These are phyloP conservation scores for Chionomys nivalis DNA, from an alignment of 2,113 vertebrate genomes.

Conservation along the genomic window DNA sequence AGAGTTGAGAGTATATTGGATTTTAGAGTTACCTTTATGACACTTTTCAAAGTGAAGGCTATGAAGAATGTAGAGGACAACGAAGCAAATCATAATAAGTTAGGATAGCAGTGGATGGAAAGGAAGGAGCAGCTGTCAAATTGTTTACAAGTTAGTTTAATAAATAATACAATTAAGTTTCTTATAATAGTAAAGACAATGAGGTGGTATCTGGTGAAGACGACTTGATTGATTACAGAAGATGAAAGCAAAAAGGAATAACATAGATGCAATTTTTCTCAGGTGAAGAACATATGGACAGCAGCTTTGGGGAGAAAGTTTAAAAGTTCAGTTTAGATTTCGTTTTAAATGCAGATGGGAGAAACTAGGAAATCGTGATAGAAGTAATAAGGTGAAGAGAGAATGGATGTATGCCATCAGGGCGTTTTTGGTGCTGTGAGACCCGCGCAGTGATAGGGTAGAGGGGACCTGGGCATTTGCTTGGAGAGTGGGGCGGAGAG, in stretches of 20 bases:
- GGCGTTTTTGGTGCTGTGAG: neutral
- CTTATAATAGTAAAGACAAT: neutral
- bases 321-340: neutral
- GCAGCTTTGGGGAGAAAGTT: neutral
- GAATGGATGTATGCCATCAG: neutral
- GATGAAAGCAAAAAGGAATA: neutral
- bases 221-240: neutral
- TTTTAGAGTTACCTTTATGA: slow-evolving; percentile 11
- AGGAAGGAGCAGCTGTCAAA: neutral
- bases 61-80: neutral
- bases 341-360: neutral
- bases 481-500: neutral
- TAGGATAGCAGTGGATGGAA: neutral
- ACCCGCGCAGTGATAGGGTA: neutral
- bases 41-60: neutral
- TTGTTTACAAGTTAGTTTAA: neutral
- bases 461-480: neutral
- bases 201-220: neutral
- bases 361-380: neutral
- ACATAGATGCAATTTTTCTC: neutral
- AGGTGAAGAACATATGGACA: neutral
- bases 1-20: neutral
- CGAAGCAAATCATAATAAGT: neutral
- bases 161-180: neutral
- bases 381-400: neutral